phyloP scores from a whole-genome alignment of 2,888 invertebrate genomes.

The Drosophila recens region DNA sequence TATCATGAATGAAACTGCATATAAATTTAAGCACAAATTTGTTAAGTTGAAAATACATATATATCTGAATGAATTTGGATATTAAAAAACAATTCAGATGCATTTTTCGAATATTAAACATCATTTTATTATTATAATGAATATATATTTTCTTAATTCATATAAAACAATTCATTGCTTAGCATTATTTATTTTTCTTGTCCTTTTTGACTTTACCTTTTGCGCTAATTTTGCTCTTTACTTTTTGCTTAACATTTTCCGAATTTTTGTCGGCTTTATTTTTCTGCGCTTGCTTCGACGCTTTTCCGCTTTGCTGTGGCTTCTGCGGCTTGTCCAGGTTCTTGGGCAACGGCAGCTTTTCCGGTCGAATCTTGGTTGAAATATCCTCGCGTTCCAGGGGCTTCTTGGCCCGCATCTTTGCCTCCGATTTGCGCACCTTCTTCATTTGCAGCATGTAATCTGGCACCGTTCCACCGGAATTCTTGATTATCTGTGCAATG shows the following conservation, averaged over 20 bases:
- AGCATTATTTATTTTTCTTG: conserved; percentile 10
- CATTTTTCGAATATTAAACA: too few relatives aligned
- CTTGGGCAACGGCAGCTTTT: conserved; percentile 35
- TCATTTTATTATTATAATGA: not conserved
- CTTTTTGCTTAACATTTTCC: conserved; percentile 2
- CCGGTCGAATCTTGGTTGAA: conserved; percentile 85
- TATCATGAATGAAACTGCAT: too few relatives aligned
- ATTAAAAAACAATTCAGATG: too few relatives aligned
- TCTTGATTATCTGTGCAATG: conserved; percentile 95
- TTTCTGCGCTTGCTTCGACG: not conserved
- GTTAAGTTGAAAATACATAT: too few relatives aligned
- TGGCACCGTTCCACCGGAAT: conserved; percentile 96
- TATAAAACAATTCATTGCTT: conserved; percentile 2
- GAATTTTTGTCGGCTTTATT: not conserved
- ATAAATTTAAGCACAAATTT: too few relatives aligned
- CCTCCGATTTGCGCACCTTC: conserved; percentile 88
- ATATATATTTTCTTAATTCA: conserved; percentile 9
- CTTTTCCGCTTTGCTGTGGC: conserved; percentile 32
- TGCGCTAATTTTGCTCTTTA: not conserved
- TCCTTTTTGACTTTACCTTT: conserved; percentile 33
- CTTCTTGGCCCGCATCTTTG: conserved; percentile 87
- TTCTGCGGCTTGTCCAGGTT: conserved; percentile 41
- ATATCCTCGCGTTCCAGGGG: conserved; percentile 90
- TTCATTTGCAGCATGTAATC: conserved; percentile 94
- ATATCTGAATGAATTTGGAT: too few relatives aligned